Evolutionary conservation across 1,140 invertebrate genomes (phyloP), one percentile per base, ranked within the genome.

Genomic region (Thaumetopoea pityocampa): DNA sequence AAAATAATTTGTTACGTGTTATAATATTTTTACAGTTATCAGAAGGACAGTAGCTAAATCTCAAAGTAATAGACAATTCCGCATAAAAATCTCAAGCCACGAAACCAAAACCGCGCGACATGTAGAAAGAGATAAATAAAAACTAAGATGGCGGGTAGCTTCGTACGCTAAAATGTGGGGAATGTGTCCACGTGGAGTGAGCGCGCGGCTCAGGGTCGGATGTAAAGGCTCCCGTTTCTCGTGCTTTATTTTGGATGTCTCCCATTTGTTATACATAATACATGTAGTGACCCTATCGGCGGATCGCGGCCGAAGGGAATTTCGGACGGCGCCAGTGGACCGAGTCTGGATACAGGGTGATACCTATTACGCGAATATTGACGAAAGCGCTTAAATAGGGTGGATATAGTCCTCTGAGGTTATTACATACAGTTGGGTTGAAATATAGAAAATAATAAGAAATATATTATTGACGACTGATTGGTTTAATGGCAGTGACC

Each of bases 211-310:
- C 71, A 68, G 58, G 71, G 67, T 57, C 66, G 55, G 58, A 53
- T 53, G 53, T 45, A 59, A 59, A 62, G 61, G 67, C 61, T 67
- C 46, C 60, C 38, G 50, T 41, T 65, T 42, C 47, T 22, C 40
- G 29, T 72, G 61, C 61, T 79, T 83, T 83, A 80, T 83, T 83
- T 79, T 74, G 67, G 67, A 79, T 83, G 70, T 83, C 66, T 73
- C 72, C 74, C 74, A 83, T 81, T 81, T 83, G 79, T 83, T 81
- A 83, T 83, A 83, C 79, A 83, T 80, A 76, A 83, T 74, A 80
- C 73, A 80, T 83, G 73, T 74, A 62, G 57, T 65, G 63, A 30
- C 45, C 68, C 58, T 80, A 79, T 81, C 77, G 61, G 63, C 50
- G 66, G 62, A 80, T 80, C 76, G 67, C 64, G 47, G 34, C 61